Evolutionary conservation across 2,797 vertebrate species (phyloP), one percentile per base, ranked within the genome.

Genomic region (Odontamblyopus lacepedii): DNA sequence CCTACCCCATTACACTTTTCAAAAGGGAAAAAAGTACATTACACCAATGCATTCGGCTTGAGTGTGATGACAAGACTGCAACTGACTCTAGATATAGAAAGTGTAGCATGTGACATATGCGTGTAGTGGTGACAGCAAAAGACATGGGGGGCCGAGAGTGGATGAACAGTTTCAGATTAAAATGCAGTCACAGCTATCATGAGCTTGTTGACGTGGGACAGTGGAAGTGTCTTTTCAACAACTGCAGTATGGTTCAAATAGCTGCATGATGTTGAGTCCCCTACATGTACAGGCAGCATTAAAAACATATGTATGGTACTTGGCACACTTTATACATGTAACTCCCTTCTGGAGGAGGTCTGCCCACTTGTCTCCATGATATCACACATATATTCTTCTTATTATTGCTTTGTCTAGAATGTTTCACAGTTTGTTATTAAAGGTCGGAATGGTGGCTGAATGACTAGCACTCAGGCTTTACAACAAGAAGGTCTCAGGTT

Each of bases 201-300:
- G 60, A 74, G 27, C 11, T 55, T 65, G 44, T 69, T 76, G 77
- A 76, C 63, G 7, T 72, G 59, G 53, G 62, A 66, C 19, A 48
- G 27, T 67, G 29, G 26, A 29, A 64, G 50, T 66, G 53, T 27
- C 26, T 62, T 69, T 72, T 44, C 60, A 63, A 19, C 59, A 41
- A 55, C 57, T 67, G 48, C 57, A 55, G 4, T 5, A 32, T 23
- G 26, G 76, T 70, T 75, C 4, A 55, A 69, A 53, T 51, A 5
- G 29, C 11, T 16, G 29, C 55, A 44, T 18, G 67, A 71, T 69
- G 51, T 27, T 69, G 67, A 18, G 63, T 23, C 1, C 56, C 1
- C 5, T 32, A 26, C 6, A 53, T 38, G 15, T 7, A 44, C 15
- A 63, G 11, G 56, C 32, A 35, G 15, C 32, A 56, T 62, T 62